phyloP scores from a whole-genome alignment of 2,113 vertebrate species.

The Laticauda laticaudata region DNA sequence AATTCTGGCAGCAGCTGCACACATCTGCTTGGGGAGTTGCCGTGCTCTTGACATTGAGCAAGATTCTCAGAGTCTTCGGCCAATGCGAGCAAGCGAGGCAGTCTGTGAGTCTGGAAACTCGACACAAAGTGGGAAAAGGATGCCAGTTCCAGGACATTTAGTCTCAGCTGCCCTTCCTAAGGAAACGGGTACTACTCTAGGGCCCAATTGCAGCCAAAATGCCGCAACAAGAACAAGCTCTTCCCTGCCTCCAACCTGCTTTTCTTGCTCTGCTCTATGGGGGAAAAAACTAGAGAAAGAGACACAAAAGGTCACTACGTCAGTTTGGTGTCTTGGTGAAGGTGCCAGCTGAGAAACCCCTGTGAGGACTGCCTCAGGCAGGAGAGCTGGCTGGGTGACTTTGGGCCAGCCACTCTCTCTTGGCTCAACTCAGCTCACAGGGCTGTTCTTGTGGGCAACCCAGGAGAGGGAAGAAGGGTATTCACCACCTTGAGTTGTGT shows the following conservation, averaged over 20 bases:
- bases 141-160: neutral
- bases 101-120: too few species aligned
- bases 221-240: neutral
- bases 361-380: too few species aligned
- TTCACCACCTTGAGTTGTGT: too few species aligned
- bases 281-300: neutral
- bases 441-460: too few species aligned
- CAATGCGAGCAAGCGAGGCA: neutral
- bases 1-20: neutral
- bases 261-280: neutral
- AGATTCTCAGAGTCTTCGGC: neutral
- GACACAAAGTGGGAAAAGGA: neutral
- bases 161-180: neutral
- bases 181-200: neutral
- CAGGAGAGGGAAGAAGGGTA: too few species aligned
- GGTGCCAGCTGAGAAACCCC: too few species aligned
- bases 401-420: too few species aligned
- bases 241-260: neutral
- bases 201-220: neutral
- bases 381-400: too few species aligned
- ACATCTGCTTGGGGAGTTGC: neutral
- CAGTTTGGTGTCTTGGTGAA: too few species aligned
- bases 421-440: too few species aligned
- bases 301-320: neutral
- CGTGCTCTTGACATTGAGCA: neutral